Conservation (phyloP, 1,140 invertebrate species). For the Ephestia elutella region DNA sequence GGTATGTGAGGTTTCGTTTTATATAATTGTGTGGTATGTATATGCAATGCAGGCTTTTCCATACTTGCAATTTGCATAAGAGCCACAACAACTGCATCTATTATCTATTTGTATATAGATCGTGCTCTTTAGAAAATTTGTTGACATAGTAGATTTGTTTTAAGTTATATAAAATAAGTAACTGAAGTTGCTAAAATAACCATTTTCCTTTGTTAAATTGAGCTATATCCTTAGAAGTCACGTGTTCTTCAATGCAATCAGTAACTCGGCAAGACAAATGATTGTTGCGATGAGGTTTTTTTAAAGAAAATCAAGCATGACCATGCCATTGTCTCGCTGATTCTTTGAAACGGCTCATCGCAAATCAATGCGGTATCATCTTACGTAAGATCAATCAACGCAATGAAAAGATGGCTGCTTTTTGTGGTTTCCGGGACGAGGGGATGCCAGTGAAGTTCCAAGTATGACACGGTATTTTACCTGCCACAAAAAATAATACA, state of each 20-base stretch:
- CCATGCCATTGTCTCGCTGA: conserved; percentile 30
- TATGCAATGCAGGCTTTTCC: not conserved
- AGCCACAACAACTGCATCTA: too few species aligned
- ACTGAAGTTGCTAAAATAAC: too few species aligned
- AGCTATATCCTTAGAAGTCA: not conserved
- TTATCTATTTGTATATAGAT: too few species aligned
- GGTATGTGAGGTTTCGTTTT: not conserved
- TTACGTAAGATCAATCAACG: conserved; percentile 16
- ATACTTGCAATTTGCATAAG: not conserved
- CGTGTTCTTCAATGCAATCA: not conserved
- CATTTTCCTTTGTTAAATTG: not conserved
- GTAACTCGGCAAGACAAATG: not conserved
- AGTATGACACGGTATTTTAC: not conserved
- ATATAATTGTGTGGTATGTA: not conserved
- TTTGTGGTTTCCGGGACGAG: conserved; percentile 2
- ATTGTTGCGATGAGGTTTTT: not conserved
- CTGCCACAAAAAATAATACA: not conserved
- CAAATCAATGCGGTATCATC: conserved; percentile 27
- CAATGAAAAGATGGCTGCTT: conserved; percentile 10
- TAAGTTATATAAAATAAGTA: too few species aligned
- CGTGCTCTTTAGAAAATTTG: too few species aligned
- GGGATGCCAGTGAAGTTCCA: not conserved
- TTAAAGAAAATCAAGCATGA: conserved; percentile 22
- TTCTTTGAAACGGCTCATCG: conserved; percentile 42
- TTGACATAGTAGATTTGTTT: too few species aligned